Percentiles rank a stretch among this genome's conserved stretches.
Conservation (phyloP, 2,888 invertebrate species). For the Sepiola atlantica region DNA sequence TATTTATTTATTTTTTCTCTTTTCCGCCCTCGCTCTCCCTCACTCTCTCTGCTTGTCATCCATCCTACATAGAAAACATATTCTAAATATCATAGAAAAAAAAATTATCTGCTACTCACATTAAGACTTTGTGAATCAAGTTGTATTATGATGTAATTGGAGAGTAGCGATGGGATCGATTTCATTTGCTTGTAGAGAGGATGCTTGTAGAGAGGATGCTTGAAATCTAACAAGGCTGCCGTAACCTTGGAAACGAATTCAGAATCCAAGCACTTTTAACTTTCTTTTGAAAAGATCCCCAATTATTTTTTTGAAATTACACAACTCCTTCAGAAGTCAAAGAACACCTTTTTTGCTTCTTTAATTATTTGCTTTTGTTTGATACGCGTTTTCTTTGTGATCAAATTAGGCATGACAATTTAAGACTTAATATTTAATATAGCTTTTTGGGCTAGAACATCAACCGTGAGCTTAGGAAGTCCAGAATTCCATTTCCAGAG, state of each 20-base stretch:
- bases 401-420: background rate
- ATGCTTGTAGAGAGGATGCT: slow-evolving; percentile 32
- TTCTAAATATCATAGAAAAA: background rate
- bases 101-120: background rate
- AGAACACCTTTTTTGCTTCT: background rate
- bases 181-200: background rate
- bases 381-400: background rate
- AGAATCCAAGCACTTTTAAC: slow-evolving; percentile 32
- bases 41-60: background rate
- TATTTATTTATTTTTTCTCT: background rate
- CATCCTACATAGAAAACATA: slow-evolving; percentile 20
- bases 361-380: background rate
- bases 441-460: too few species aligned
- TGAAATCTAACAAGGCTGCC: slow-evolving; percentile 19
- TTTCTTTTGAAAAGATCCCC: slow-evolving; percentile 10
- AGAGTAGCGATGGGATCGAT: background rate
- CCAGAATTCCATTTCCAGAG: too few species aligned
- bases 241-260: slow-evolving; percentile 20
- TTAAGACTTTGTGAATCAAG: slow-evolving; percentile 12
- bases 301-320: slow-evolving; percentile 9
- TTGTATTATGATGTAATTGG: slow-evolving; percentile 19
- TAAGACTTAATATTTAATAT: background rate
- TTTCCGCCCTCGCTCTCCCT: background rate
- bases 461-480: too few species aligned
- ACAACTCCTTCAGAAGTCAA: slow-evolving; percentile 23